Conservation (phyloP, 1,140 invertebrate genomes). For the Anagrus nilaparvatae region DNA sequence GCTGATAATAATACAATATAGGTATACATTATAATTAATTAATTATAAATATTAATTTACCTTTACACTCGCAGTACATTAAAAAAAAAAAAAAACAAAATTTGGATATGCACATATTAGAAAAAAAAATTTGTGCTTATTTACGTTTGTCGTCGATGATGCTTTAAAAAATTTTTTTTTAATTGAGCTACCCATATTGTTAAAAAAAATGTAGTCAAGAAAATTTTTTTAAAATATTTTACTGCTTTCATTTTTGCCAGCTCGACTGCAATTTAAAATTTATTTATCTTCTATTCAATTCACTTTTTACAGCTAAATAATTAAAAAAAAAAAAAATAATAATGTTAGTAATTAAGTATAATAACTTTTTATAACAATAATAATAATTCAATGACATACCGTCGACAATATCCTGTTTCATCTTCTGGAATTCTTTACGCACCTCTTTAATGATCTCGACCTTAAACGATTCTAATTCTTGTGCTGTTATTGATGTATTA, state of each 20-base stretch:
- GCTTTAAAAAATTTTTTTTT: too few species aligned
- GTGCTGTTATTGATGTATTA: constrained; percentile 49
- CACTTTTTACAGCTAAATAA: constrained; percentile 67
- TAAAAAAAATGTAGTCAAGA: too few species aligned
- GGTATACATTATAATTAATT: too few species aligned
- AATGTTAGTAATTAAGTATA: constrained; percentile 2
- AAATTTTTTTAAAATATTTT: too few species aligned
- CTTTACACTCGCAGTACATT: too few species aligned
- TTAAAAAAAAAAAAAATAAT: constrained; percentile 14
- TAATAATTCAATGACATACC: constrained; percentile 48
- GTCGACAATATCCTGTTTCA: constrained; percentile 90
- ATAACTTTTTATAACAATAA: constrained; percentile 8
- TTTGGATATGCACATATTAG: too few species aligned
- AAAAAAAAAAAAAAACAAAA: too few species aligned
- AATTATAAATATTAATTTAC: too few species aligned
- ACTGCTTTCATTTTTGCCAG: constrained; percentile 8
- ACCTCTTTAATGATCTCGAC: constrained; percentile 87
- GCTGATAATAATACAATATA: too few species aligned
- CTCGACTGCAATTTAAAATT: constrained; percentile 7
- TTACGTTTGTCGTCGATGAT: constrained; percentile 28
- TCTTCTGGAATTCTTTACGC: constrained; percentile 77
- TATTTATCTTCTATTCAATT: constrained; percentile 75
- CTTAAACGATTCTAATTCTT: constrained; percentile 83
- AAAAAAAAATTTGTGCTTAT: too few species aligned
- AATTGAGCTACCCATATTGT: constrained; percentile 34